Percentiles rank a stretch among this genome's conserved stretches.
Evolutionary conservation across 2,888 invertebrate genomes (phyloP).

Genomic region (Bellardia pandia): DNA sequence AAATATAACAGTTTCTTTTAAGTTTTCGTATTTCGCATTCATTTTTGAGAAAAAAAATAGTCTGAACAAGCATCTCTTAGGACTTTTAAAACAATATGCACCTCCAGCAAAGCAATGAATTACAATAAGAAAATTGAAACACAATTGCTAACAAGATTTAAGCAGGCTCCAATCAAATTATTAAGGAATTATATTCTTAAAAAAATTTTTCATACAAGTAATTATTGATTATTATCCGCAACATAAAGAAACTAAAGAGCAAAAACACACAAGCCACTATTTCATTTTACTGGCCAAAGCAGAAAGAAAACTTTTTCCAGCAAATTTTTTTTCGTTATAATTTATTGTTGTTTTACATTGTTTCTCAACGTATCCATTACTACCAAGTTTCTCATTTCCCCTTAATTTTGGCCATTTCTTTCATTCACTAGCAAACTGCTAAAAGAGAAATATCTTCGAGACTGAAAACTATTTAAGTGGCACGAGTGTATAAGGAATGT

Average conservation of each 20-base stretch:
- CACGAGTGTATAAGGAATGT: constrained; percentile 24
- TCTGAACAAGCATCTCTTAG: too few relatives aligned
- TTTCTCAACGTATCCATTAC: constrained; percentile 19
- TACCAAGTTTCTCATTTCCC: not conserved
- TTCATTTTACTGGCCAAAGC: not conserved
- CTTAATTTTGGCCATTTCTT: not conserved
- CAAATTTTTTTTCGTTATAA: not conserved
- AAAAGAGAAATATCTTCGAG: constrained; percentile 10
- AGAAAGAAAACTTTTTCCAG: not conserved
- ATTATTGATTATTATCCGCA: not conserved
- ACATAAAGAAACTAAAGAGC: not conserved
- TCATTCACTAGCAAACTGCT: not conserved
- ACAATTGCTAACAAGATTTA: constrained; percentile 28
- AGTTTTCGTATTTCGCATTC: too few relatives aligned
- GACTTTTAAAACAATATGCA: too few relatives aligned
- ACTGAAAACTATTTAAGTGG: constrained; percentile 57
- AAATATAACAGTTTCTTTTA: too few relatives aligned
- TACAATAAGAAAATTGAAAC: not conserved
- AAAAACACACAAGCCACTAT: not conserved
- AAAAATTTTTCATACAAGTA: not conserved
- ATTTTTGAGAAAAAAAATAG: too few relatives aligned
- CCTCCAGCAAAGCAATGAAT: not conserved
- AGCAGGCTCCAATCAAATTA: constrained; percentile 28
- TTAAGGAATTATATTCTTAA: constrained; percentile 2
- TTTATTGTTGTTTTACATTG: constrained; percentile 42